phyloP scores from a whole-genome alignment of 2,113 vertebrate species.

The Hucho hucho region DNA sequence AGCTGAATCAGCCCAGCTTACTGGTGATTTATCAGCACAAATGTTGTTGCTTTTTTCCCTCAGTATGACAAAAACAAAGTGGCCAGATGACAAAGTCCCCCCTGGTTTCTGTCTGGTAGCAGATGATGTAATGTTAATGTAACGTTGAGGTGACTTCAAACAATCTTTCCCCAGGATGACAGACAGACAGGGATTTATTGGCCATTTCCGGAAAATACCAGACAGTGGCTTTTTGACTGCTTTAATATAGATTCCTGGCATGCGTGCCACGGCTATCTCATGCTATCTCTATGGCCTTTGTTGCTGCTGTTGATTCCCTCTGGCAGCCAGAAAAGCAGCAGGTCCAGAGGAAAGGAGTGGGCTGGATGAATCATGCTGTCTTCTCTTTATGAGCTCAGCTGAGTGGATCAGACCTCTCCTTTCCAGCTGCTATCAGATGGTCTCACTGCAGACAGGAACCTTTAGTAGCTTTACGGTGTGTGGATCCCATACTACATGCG shows the following conservation, averaged over 20 bases:
- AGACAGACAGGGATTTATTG: conserved; percentile 16
- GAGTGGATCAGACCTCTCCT: conserved; percentile 60
- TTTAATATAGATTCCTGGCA: conserved; percentile 31
- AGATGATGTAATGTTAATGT: conserved; percentile 27
- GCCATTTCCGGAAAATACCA: conserved; percentile 29
- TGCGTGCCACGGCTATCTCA: conserved; percentile 23
- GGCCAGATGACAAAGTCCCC: conserved; percentile 54
- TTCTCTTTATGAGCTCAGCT: conserved; percentile 47
- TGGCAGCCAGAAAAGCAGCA: conserved; percentile 31
- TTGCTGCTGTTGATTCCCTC: conserved; percentile 31
- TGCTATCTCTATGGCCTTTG: conserved; percentile 20
- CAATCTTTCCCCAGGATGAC: no score
- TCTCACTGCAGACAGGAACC: conserved; percentile 6
- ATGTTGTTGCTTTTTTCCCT: conserved; percentile 34
- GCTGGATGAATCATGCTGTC: conserved; percentile 57
- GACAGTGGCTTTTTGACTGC: conserved; percentile 33
- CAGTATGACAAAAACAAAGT: conserved; percentile 26
- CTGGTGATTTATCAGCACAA: conserved; percentile 64
- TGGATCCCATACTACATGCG: background rate
- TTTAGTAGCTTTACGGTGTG: background rate
- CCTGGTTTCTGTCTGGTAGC: conserved; percentile 1
- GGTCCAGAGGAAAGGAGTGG: background rate
- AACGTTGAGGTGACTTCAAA: conserved; percentile 38
- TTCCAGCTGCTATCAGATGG: conserved; percentile 50
- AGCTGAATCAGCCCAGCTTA: conserved; percentile 55